phyloP scores from a whole-genome alignment of 2,888 invertebrate genomes.

The Parelbella ahira region DNA sequence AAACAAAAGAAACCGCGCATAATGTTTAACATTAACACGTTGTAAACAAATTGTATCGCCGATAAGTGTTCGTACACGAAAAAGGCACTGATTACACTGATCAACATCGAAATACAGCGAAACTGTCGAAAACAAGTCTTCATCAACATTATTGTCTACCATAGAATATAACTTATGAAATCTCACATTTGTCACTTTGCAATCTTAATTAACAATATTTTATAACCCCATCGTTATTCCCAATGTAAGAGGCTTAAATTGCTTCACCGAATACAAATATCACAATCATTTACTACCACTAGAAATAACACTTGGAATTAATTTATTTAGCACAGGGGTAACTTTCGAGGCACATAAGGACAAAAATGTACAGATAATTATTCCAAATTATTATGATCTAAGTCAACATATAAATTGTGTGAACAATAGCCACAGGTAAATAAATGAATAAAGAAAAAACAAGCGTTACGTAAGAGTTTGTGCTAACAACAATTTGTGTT shows the following conservation, averaged over 20 bases:
- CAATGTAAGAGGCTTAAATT: slow-evolving; percentile 1
- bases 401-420: too few relatives aligned
- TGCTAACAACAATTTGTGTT: background rate
- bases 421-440: too few relatives aligned
- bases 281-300: slow-evolving; percentile 11
- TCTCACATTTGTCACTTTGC: slow-evolving; percentile 16
- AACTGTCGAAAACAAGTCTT: slow-evolving; percentile 21
- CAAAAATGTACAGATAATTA: slow-evolving; percentile 1
- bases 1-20: slow-evolving; percentile 32
- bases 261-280: slow-evolving; percentile 9
- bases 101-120: slow-evolving; percentile 23
- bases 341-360: slow-evolving; percentile 12
- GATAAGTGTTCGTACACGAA: slow-evolving; percentile 38
- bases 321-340: slow-evolving; percentile 5
- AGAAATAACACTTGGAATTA: slow-evolving; percentile 8
- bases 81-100: slow-evolving; percentile 47
- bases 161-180: slow-evolving; percentile 19
- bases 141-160: slow-evolving; percentile 25
- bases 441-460: slow-evolving; percentile 1
- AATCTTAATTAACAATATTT: slow-evolving; percentile 15
- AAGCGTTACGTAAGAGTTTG: too few relatives aligned
- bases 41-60: slow-evolving; percentile 29
- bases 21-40: slow-evolving; percentile 35
- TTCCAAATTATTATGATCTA: background rate
- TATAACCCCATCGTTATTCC: slow-evolving; percentile 3